Evolutionary conservation across 2,888 invertebrate species (phyloP).

Genomic region (Zelleria hepariella): DNA sequence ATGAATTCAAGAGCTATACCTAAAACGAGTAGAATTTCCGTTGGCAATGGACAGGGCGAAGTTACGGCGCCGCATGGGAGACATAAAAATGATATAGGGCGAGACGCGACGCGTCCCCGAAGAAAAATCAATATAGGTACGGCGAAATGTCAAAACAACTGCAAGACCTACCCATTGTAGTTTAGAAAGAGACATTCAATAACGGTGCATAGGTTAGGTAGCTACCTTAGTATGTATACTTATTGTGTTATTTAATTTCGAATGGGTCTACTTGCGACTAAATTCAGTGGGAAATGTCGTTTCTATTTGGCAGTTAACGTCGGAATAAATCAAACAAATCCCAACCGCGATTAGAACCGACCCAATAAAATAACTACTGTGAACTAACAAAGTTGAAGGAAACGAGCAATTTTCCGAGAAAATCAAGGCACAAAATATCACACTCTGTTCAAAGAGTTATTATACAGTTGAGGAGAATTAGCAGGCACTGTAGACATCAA

Average conservation of each 20-base stretch:
- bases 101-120: conserved; percentile 18
- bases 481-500: background rate
- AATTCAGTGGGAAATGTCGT: no score
- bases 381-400: background rate
- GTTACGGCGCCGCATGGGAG: conserved; percentile 37
- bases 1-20: no score
- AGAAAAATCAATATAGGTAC: conserved; percentile 44
- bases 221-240: no score
- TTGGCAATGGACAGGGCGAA: conserved; percentile 37
- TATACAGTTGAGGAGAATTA: background rate
- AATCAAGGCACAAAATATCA: background rate
- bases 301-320: no score
- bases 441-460: background rate
- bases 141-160: conserved; percentile 43
- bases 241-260: no score
- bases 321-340: no score
- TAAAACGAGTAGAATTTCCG: background rate
- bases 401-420: background rate
- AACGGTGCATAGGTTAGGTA: background rate
- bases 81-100: conserved; percentile 54
- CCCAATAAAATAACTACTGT: no score
- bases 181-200: background rate
- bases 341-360: no score
- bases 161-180: background rate
- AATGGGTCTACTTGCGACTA: no score